Evolutionary conservation across 2,888 invertebrate species (phyloP).

Genomic region (Macrophya annulata): DNA sequence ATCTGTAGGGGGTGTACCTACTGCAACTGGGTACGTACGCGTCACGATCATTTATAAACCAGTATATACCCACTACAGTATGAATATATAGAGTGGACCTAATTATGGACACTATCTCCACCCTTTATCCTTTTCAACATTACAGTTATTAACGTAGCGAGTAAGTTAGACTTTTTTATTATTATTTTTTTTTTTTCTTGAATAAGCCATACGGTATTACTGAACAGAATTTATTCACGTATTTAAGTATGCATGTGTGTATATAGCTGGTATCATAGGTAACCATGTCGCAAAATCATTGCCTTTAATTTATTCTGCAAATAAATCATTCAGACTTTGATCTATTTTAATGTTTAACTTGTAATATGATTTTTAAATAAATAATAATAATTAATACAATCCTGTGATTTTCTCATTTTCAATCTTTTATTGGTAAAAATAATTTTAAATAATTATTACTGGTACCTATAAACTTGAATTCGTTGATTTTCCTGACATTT

Average conservation of each 20-base stretch:
- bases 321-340: conserved; percentile 18
- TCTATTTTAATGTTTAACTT: background rate
- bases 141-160: conserved; percentile 55
- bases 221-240: conserved; percentile 18
- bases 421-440: background rate
- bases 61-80: conserved; percentile 13
- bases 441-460: background rate
- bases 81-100: conserved; percentile 53
- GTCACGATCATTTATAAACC: conserved; percentile 38
- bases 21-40: conserved; percentile 9
- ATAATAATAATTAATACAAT: background rate
- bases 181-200: background rate
- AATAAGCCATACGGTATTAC: conserved; percentile 42
- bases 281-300: conserved; percentile 68
- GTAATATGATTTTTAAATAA: background rate
- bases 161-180: background rate
- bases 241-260: background rate
- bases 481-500: background rate
- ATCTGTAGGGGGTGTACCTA: conserved; percentile 56
- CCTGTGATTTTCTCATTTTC: background rate
- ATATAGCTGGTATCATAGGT: background rate
- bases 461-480: no score
- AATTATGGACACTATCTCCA: conserved; percentile 66
- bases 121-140: conserved; percentile 61
- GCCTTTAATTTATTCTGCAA: conserved; percentile 61